A percentile compares a stretch with the other conserved stretches of the same genome.
phyloP scores from a whole-genome alignment of 2,888 invertebrate genomes.

The Schizotus pectinicornis region DNA sequence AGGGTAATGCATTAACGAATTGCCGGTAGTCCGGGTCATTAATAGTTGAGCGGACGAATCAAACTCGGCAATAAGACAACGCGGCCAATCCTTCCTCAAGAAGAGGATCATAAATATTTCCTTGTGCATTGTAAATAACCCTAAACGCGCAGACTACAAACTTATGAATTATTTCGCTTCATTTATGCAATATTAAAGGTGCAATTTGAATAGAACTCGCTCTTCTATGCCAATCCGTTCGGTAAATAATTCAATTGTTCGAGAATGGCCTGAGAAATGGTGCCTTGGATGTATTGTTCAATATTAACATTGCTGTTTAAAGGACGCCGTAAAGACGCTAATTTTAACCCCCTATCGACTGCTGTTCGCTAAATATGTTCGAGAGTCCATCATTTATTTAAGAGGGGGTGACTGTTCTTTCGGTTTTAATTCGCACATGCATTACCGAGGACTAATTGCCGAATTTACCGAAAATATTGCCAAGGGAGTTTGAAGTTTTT shows the following conservation, averaged over 20 bases:
- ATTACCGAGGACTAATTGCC: constrained; percentile 18
- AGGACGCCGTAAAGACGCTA: constrained; percentile 48
- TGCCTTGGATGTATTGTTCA: constrained; percentile 53
- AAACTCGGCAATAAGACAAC: constrained; percentile 56
- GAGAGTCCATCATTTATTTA: constrained; percentile 16
- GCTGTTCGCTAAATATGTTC: constrained; percentile 12
- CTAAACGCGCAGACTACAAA: constrained; percentile 61
- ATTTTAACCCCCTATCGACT: constrained; percentile 43
- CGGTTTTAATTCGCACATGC: constrained; percentile 24
- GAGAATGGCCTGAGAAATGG: constrained; percentile 57
- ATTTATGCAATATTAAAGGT: constrained; percentile 61
- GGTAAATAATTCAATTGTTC: constrained; percentile 59
- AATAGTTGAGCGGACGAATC: constrained; percentile 55
- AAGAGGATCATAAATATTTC: constrained; percentile 64
- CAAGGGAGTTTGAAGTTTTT: neutral
- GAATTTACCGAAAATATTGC: constrained; percentile 1
- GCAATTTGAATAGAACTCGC: constrained; percentile 61
- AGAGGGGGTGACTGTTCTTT: constrained; percentile 12
- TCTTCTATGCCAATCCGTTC: constrained; percentile 59
- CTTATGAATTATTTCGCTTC: constrained; percentile 61
- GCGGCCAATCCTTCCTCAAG: constrained; percentile 55
- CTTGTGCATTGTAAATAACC: constrained; percentile 63
- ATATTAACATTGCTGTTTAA: constrained; percentile 54
- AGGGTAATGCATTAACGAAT: constrained; percentile 52
- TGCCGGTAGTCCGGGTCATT: constrained; percentile 45